Base-by-base conservation (phyloP, 1,140 invertebrate species). In the Lasioglossum baleicum region DNA sequence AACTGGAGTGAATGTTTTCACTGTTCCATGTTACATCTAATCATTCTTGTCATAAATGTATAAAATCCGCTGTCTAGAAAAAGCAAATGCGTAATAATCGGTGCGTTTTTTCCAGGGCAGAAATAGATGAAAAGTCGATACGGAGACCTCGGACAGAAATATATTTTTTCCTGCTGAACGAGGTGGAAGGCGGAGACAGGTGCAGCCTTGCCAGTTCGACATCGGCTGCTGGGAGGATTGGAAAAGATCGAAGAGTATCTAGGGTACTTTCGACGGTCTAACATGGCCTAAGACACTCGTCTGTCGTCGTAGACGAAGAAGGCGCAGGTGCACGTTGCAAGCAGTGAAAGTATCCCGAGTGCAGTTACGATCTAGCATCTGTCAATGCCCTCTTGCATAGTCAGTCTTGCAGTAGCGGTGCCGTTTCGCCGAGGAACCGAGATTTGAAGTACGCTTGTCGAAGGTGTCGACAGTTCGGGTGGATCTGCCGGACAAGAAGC, bases 261-360 rank as follows among this genome's bases (percentile, higher is more conserved):
- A 31, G 51, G 60, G 20, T 44, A 64, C 78, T 84, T 84, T 84
- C 78, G 61, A 69, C 60, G 31, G 71, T 77, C 51, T 61, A 80
- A 40, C 67, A 26, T 51, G 58, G 66, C 58, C 69, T 72, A 68
- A n/a, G 22, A 77, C 69, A 74, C 79, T 85, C 74, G 78, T 84
- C 83, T 75, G 64, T 71, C 66, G 51, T 61, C 48, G 51, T 58
- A 75, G 85, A 84, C 71, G 85, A 87, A 82, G 75, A 69, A 84
- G 84, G 81, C 81, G 82, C 85, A 87, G 71, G 85, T 87, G 85
- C 74, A 84, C 84, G 83, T 86, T 85, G 77, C 71, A 82, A 58
- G 78, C 78, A 91, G 91, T 92, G 91, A 92, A 92, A 92, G 91
- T 92, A 89, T 84, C 79, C 83, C 51, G 51, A 87, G 83, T 84